These are phyloP conservation scores for Aphidius gifuensis DNA, from an alignment of 1,140 invertebrate species.

Conservation along the genomic window DNA sequence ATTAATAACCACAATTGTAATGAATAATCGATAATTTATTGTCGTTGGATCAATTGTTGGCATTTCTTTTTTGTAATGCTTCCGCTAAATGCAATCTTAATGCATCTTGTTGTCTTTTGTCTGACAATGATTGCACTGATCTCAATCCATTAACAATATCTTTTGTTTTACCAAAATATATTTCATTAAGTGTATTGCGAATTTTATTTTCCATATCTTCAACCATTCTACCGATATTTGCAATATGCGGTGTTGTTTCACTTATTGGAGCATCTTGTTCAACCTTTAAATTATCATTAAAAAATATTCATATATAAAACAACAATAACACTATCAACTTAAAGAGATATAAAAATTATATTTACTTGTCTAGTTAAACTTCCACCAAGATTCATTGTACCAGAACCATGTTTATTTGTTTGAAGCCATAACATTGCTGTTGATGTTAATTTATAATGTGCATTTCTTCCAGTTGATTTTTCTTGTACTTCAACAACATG, in stretches of 20 bases:
- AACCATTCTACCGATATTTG: constrained; percentile 94
- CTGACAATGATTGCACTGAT: constrained; percentile 79
- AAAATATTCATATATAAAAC: not conserved
- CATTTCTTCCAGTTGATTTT: constrained; percentile 87
- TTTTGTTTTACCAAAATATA: constrained; percentile 99
- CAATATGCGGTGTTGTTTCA: constrained; percentile 94
- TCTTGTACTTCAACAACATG: constrained; percentile 98
- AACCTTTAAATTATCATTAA: constrained; percentile 56
- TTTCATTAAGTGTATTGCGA: constrained; percentile 95
- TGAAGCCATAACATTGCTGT: constrained; percentile 99
- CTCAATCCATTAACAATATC: constrained; percentile 98
- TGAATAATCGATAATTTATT: constrained; percentile 35
- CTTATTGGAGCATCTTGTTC: constrained; percentile 87
- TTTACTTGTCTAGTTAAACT: constrained; percentile 92
- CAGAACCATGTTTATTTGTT: constrained; percentile 93
- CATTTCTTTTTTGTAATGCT: constrained; percentile 75
- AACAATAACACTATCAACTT: constrained; percentile 7
- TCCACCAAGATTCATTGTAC: constrained; percentile 98
- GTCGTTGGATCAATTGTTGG: constrained; percentile 54
- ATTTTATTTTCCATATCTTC: constrained; percentile 99
- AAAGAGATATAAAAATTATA: not conserved
- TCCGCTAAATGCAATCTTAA: constrained; percentile 83
- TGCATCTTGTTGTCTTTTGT: constrained; percentile 77
- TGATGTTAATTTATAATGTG: constrained; percentile 98
- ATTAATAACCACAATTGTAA: constrained; percentile 51